phyloP scores from a whole-genome alignment of 2,797 vertebrate genomes.

The Sternarchorhynchus goeldii region DNA sequence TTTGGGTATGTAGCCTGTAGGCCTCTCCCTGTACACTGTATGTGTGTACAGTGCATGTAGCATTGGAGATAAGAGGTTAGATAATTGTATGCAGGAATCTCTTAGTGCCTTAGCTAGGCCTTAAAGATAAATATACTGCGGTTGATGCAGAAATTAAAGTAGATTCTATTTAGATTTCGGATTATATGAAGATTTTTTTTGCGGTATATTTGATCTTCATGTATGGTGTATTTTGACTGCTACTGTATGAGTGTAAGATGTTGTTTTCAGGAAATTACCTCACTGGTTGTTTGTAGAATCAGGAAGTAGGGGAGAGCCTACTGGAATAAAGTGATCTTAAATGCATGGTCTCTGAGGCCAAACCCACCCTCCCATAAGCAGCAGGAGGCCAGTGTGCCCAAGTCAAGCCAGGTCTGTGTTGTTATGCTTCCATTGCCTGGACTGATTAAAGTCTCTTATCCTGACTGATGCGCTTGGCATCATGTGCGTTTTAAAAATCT shows the following conservation, averaged over 20 bases:
- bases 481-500: background rate
- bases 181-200: background rate
- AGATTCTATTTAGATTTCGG: background rate
- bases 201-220: background rate
- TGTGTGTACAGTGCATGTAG: background rate
- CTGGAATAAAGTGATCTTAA: background rate
- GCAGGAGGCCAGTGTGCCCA: slow-evolving; percentile 24
- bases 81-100: background rate
- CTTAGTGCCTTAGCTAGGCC: background rate
- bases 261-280: background rate
- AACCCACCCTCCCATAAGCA: slow-evolving; percentile 47
- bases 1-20: slow-evolving; percentile 49
- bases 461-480: background rate
- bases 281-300: background rate
- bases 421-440: slow-evolving; percentile 62
- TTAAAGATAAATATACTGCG: background rate
- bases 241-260: background rate
- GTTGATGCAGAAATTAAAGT: background rate
- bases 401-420: slow-evolving; percentile 57
- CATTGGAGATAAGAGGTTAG: background rate
- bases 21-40: slow-evolving; percentile 12
- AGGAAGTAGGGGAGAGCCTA: background rate
- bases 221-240: background rate
- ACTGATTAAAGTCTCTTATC: slow-evolving; percentile 41
- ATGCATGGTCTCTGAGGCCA: slow-evolving; percentile 12